Base-by-base conservation (phyloP, 1,140 invertebrate genomes). In the Mizuhopecten yessoensis region DNA sequence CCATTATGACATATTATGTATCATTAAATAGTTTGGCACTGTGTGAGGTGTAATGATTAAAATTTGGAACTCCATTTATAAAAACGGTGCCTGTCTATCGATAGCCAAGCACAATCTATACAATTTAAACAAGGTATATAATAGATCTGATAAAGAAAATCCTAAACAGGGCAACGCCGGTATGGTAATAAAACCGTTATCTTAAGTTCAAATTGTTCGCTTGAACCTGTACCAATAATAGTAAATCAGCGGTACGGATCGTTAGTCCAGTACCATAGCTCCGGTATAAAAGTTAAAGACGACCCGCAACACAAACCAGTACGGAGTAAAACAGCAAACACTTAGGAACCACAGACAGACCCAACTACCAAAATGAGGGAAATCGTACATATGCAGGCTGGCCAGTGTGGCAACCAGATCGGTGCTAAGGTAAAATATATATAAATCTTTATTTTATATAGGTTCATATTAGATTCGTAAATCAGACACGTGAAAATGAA, bases 371-470 rank as follows among this genome's bases (percentile, higher is more conserved):
- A 97, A 96, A 99, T 99, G 98, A 98, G 98, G 96, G 98, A 99
- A 98, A 99, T 99, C 94, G 98, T 99, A 86, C 98, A 99, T 95
- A 97, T 99, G 89, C 98, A 99, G 96, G 98, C 98, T 90, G 98
- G 98, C 89, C 98, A 99, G 96, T 99, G 98, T 96, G 98, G 98
- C 88, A 99, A 99, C 97, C 98, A 99, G 97, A 99, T 99, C 95
- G 98, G 98, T 95, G 98, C 98, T 88, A 99, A 99, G 98, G 98
- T 98, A 97, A 97, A n/a, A 89, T 13, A 33, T 88, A 7, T 39
- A 39, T 13, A 39, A 39, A 39, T 39, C 7, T 13, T 17, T 45
- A 13, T 39, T 39, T 39, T 39, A 34, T 87, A 0, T 3, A 7
- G n/a, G 34, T 87, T 2, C 20, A 17, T 49, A 49, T 20, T 49